Evolutionary conservation across 2,888 invertebrate genomes (phyloP), one percentile per base, ranked within the genome.

Genomic region (Amiota mariae): DNA sequence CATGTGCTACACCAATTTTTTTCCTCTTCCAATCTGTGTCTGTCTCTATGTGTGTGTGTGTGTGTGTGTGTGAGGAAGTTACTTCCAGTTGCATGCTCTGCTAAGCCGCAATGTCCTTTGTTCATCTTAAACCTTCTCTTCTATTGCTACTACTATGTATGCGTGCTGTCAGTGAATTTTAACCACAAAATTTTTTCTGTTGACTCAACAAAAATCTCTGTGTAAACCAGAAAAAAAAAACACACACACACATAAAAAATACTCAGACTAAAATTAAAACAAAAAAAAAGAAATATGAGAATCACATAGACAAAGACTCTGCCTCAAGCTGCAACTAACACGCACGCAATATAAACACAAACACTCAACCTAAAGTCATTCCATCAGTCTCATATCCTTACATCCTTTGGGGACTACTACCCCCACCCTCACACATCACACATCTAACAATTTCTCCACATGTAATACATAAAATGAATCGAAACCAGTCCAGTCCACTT

Each of bases 131-230:
- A 18, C 61, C 57, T 11, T 64, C 73, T 56, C 68, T 51, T 13
- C 54, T 13, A 54, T 9, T 13, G 1, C n/a, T 13, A 54, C 20
- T 15, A 12, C n/a, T 11, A 15, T 59, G 59, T n/a, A 18, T 59
- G 59, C 13, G 18, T 36, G 36, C 59, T 59, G 67, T 68, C 67
- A 51, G 67, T 68, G 67, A 68, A 68, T 68, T 68, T 68, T 68
- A 68, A 68, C 67, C 67, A 68, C 67, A 68, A 68, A 63, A 24
- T 68, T 59, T 75, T 77, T 77, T 77, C 77, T 82, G 85, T 84
- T 83, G 85, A 85, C 76, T 83, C 83, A 80, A 80, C 83, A 79
- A 75, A 85, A 84, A 78, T 81, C 81, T 78, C 49, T 54, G 61
- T 61, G 15, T 13, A 24, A 63, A 63, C 24, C 24, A 24, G 9